A percentile compares a stretch with the other conserved stretches of the same genome.
Conservation (phyloP, 64 coral and sea anemone genomes). For the Stylophora pistillata region DNA sequence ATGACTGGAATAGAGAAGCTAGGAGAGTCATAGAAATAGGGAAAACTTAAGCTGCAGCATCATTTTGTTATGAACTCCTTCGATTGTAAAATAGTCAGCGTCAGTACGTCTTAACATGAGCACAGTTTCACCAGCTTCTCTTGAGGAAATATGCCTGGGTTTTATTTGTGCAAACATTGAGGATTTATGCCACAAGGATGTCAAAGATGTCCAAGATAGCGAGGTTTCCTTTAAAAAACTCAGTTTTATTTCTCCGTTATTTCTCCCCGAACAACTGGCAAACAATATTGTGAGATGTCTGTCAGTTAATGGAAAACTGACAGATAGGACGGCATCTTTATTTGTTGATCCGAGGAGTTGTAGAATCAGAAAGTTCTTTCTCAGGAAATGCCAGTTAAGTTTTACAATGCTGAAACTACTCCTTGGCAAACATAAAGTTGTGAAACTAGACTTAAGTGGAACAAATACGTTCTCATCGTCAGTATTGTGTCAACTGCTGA, state of each 20-base stretch:
- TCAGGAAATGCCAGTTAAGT: constrained; percentile 39
- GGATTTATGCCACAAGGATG: constrained; percentile 59
- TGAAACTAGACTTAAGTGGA: constrained; percentile 11
- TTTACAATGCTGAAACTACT: neutral
- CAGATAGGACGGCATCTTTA: constrained; percentile 51
- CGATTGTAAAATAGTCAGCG: neutral
- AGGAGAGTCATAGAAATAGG: too few species aligned
- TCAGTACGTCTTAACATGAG: constrained; percentile 44
- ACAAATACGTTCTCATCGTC: neutral
- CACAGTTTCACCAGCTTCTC: constrained; percentile 60
- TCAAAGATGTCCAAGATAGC: constrained; percentile 35
- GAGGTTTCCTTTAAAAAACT: constrained; percentile 5
- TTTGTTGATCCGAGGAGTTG: constrained; percentile 66
- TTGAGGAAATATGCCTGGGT: constrained; percentile 64
- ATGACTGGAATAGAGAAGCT: too few species aligned
- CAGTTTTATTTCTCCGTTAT: constrained; percentile 64
- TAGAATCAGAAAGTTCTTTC: constrained; percentile 65
- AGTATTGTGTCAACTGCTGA: neutral
- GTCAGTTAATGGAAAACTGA: constrained; percentile 38
- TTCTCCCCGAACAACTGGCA: constrained; percentile 77
- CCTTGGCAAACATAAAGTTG: neutral
- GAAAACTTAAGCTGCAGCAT: neutral
- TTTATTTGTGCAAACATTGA: constrained; percentile 68
- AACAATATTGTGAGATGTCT: constrained; percentile 59
- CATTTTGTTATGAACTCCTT: neutral